A percentile compares a stretch with the other conserved stretches of the same genome.
These are phyloP conservation scores for Netelia virgata DNA, from an alignment of 2,888 invertebrate species.

Conservation along the genomic window DNA sequence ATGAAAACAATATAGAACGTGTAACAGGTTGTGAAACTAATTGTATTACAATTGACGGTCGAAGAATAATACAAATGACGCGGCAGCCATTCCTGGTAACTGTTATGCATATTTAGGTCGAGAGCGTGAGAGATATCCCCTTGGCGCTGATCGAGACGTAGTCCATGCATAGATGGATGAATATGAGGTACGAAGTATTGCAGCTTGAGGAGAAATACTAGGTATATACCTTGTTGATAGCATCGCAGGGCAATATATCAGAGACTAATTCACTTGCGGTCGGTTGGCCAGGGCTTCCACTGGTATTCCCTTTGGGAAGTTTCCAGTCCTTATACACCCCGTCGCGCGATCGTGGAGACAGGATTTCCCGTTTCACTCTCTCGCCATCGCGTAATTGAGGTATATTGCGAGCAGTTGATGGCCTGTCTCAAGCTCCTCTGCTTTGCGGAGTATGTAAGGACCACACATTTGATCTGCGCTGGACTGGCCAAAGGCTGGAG, in stretches of 20 bases:
- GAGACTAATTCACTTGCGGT: conserved; percentile 55
- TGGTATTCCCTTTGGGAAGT: conserved; percentile 57
- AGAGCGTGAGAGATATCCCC: background rate
- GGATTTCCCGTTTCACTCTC: conserved; percentile 3
- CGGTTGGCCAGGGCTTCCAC: conserved; percentile 37
- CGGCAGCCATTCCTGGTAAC: background rate
- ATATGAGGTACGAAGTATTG: conserved; percentile 16
- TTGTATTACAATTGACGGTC: too few relatives aligned
- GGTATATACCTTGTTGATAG: conserved; percentile 35
- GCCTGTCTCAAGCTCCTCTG: conserved; percentile 7
- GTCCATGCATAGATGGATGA: conserved; percentile 21
- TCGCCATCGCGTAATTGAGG: conserved; percentile 40
- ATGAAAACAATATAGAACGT: too few relatives aligned
- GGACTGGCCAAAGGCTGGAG: background rate
- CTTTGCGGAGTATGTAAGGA: background rate
- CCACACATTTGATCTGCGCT: background rate
- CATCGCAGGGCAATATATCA: conserved; percentile 39
- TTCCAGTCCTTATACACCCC: conserved; percentile 35
- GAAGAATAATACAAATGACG: too few relatives aligned
- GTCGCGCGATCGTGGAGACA: conserved; percentile 11
- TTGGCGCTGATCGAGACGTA: background rate
- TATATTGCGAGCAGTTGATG: conserved; percentile 48
- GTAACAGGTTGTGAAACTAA: too few relatives aligned
- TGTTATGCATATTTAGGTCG: background rate
- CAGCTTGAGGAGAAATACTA: conserved; percentile 13